Base-by-base conservation (phyloP, 1,140 invertebrate genomes). In the Aethina tumida region DNA sequence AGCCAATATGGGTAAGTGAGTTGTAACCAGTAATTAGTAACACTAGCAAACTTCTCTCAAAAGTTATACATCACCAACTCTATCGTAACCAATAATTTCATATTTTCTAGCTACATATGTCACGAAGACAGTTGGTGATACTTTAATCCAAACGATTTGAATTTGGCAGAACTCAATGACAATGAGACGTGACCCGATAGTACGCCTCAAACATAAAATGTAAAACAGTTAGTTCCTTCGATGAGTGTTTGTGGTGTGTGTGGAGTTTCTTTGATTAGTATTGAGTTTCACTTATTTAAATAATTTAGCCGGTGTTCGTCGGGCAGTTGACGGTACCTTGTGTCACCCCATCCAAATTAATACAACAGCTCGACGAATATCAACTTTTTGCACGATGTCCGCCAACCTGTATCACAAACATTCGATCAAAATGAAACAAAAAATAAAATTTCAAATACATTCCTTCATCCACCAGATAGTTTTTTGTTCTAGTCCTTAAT, bases 1-100 rank as follows among this genome's bases (percentile, higher is more conserved):
- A 67, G 77, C 37, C 78, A 79, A 54, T 81, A 81, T 57, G 78
- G 79, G 79, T 83, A 63, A 81, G 79, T 79, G 52, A 22, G 19
- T 7, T 22, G 5, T 36, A 29, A 28, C 18, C 14, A 10, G 21
- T n/a, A 10, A 27, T 36, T 36, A 26, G 12, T 24, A 21, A 26
- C 12, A 14, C 14, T 18, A 4, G 35, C 14, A n/a, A n/a, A 37
- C 9, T 14, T 28, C 6, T 28, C 6, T 5, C 15, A 13, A 28
- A 13, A 10, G 17, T 33, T 33, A 33, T 38, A 42, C 40, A 49
- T 52, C 50, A 47, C 47, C 45, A 49, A 47, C 25, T 50, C 32
- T 45, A 45, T 52, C 48, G 50, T 56, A 56, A 56, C 47, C 40
- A 54, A 41, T 39, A 50, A 50, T 56, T 52, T 56, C 45, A 54